Evolutionary conservation across 37 sponge, comb jelly and placozoan species (phyloP).

Genomic region (Spongia lamella): DNA sequence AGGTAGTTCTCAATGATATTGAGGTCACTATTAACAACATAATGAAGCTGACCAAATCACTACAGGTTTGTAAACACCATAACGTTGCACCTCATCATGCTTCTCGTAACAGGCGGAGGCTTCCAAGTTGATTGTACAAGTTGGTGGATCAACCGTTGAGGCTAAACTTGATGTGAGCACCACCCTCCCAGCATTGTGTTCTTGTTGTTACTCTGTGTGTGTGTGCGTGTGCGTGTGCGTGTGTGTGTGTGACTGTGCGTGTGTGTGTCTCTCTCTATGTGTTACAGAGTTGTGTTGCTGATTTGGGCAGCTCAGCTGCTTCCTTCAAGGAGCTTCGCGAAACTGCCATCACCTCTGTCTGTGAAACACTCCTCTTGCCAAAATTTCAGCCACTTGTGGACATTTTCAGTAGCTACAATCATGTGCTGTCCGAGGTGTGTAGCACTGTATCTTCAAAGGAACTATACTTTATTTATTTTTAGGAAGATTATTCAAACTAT

Average conservation of each 20-base stretch:
- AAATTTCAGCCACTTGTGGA: conserved; percentile 40
- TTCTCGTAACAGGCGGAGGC: conserved; percentile 25
- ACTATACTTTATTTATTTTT: background rate
- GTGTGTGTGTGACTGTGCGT: background rate
- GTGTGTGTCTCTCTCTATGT: background rate
- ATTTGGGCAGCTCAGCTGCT: conserved; percentile 39
- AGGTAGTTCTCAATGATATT: conserved; percentile 73
- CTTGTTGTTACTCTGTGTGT: background rate
- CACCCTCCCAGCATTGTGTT: background rate
- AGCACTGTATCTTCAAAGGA: background rate
- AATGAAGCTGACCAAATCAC: conserved; percentile 51
- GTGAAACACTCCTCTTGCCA: conserved; percentile 43
- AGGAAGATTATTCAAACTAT: conserved; percentile 65
- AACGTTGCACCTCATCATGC: background rate
- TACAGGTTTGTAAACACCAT: conserved; percentile 30
- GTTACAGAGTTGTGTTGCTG: conserved; percentile 72
- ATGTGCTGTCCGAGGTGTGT: conserved; percentile 65
- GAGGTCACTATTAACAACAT: conserved; percentile 75
- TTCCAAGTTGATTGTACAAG: conserved; percentile 14
- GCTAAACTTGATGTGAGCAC: conserved; percentile 50
- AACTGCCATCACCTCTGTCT: conserved; percentile 28
- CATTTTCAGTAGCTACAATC: conserved; percentile 42
- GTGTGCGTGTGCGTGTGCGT: no score
- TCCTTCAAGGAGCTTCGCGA: conserved; percentile 62
- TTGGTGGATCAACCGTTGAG: background rate